A percentile compares a stretch with the other conserved stretches of the same genome.
Conservation (phyloP, 1,140 invertebrate species). For the Heliconius eleuchia region DNA sequence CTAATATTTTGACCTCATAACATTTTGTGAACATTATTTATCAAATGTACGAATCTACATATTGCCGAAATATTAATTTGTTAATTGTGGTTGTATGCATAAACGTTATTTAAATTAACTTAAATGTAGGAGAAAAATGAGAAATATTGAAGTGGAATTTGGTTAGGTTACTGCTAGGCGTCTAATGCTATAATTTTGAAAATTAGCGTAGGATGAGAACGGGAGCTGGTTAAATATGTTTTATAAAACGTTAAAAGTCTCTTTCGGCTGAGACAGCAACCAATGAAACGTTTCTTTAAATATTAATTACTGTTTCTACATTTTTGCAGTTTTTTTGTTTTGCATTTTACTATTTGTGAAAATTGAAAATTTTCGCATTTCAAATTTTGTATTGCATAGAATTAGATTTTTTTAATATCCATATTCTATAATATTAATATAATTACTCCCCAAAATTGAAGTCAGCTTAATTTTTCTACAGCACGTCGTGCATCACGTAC, state of each 20-base stretch:
- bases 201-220: background rate
- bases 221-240: background rate
- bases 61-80: background rate
- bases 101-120: background rate
- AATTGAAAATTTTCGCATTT: too few species aligned
- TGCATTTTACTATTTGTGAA: too few species aligned
- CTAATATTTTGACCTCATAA: conserved; percentile 37
- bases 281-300: background rate
- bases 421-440: too few species aligned
- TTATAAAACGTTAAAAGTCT: background rate
- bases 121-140: background rate
- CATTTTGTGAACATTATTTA: conserved; percentile 26
- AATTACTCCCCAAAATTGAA: too few species aligned
- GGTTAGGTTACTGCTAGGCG: too few species aligned
- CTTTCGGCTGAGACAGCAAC: too few species aligned
- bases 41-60: background rate
- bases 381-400: too few species aligned
- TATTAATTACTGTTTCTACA: background rate
- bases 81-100: background rate
- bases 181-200: background rate
- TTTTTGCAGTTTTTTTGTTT: too few species aligned
- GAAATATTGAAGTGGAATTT: background rate
- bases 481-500: background rate
- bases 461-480: background rate
- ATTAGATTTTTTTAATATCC: too few species aligned